Conservation (phyloP, 2,888 invertebrate species). For the Monoplex corrugatus region DNA sequence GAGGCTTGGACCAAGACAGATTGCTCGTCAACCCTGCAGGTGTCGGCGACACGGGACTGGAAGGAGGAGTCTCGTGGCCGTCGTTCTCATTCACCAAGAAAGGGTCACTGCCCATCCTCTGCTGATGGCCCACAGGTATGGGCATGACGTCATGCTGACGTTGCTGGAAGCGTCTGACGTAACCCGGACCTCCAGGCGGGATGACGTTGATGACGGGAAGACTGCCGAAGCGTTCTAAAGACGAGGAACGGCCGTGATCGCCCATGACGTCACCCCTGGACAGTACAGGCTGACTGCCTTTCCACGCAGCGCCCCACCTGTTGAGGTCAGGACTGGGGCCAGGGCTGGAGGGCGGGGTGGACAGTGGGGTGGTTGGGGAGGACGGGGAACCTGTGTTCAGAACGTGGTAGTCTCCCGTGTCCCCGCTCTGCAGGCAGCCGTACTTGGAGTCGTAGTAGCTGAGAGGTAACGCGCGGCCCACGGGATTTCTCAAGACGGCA, state of each 20-base stretch:
- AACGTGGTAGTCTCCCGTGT: slow-evolving; percentile 53
- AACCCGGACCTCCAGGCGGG: slow-evolving; percentile 40
- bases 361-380: slow-evolving; percentile 63
- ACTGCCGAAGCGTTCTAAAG: slow-evolving; percentile 72
- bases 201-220: slow-evolving; percentile 81
- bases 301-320: slow-evolving; percentile 61
- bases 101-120: slow-evolving; percentile 4
- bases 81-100: not conserved
- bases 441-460: slow-evolving; percentile 76
- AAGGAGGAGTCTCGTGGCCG: not conserved
- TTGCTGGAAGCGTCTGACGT: not conserved
- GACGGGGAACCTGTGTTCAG: too few species aligned
- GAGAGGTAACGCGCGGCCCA: slow-evolving; percentile 86
- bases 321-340: slow-evolving; percentile 65
- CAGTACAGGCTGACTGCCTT: slow-evolving; percentile 76
- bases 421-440: slow-evolving; percentile 60
- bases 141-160: not conserved
- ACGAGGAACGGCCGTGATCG: slow-evolving; percentile 42
- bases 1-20: not conserved
- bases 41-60: not conserved
- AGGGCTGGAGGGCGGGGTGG: slow-evolving; percentile 64
- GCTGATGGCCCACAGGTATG: not conserved
- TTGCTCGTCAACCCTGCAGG: not conserved
- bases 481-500: slow-evolving; percentile 92
- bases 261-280: not conserved